phyloP scores from a whole-genome alignment of 1,140 invertebrate species.

The Scaptomyza graminum region DNA sequence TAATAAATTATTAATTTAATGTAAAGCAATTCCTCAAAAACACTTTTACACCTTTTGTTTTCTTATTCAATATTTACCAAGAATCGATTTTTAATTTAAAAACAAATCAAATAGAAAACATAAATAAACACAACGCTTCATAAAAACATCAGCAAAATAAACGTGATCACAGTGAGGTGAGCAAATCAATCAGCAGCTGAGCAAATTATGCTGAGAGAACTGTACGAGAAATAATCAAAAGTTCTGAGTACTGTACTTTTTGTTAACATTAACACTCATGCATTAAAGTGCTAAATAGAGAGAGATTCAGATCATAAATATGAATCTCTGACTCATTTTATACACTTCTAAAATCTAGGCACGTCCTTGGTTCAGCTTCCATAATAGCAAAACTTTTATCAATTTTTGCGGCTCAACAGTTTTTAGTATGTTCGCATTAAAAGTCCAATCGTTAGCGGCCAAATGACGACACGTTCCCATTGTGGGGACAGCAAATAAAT shows the following conservation, averaged over 20 bases:
- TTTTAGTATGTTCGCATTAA: background rate
- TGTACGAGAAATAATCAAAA: background rate
- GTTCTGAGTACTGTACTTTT: background rate
- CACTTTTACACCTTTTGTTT: background rate
- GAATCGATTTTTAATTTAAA: slow-evolving; percentile 25
- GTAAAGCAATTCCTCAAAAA: slow-evolving; percentile 38
- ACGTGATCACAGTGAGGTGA: slow-evolving; percentile 12
- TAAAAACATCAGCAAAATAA: slow-evolving; percentile 17
- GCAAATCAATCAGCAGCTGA: slow-evolving; percentile 27
- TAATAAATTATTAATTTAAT: slow-evolving; percentile 42
- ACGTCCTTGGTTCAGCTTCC: background rate
- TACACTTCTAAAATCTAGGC: background rate
- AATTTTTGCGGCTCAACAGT: slow-evolving; percentile 3
- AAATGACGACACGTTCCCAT: slow-evolving; percentile 14
- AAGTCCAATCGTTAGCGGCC: background rate
- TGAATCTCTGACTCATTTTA: background rate
- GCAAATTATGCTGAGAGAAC: slow-evolving; percentile 15
- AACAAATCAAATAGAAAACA: slow-evolving; percentile 31
- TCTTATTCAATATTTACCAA: slow-evolving; percentile 21
- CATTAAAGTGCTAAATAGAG: too few relatives aligned
- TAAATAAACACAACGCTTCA: slow-evolving; percentile 45
- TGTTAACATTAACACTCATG: background rate
- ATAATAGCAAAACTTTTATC: background rate
- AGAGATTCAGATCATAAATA: background rate
- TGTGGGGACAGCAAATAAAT: background rate